Base-by-base conservation (phyloP, 2,888 invertebrate species). In the Melipona beecheii region DNA sequence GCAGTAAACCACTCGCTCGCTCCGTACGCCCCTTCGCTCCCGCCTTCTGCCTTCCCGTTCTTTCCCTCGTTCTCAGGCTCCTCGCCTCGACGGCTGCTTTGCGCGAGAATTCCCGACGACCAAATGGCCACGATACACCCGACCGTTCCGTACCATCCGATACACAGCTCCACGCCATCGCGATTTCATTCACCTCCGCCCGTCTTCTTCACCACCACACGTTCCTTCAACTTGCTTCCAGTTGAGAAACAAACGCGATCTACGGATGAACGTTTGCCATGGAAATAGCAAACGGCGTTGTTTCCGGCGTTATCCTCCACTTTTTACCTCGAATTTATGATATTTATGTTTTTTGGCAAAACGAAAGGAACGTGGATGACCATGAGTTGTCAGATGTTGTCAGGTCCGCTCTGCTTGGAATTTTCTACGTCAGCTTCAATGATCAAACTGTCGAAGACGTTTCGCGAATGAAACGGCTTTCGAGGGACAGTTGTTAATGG, bases 1-100 rank as follows among this genome's bases (percentile, higher is more conserved):
- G 90, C 91, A 86, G 87, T 91, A 91, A 90, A 91, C 89, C 89
- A 89, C 86, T 88, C 86, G 72, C 54, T 27, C 50, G 60, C 60
- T 60, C 15, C 50, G 69, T 68, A n/a, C 77, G 73, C 50, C 78
- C 69, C 66, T 73, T 70, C 79, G 54, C 69, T 68, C 81, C 43
- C 43, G 43, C 9, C 43, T 50, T 73, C 70, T 69, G 49, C 73
- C 43, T 50, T 43, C 49, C 36, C 60, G 64, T 36, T 64, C 73
- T 64, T 64, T 52, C 15, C 56, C 62, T 58, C 64, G 50, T 72
- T 70, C 72, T 80, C 82, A n/a, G 64, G 62, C 24, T 52, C 54
- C 19, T 65, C 70, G 62, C 54, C 19, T 65, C 70, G 62, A 74
- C 50, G 62, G 52, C 54, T 31, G 52, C 72, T 69, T 76, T 43